These are phyloP conservation scores for Pomatorhinus ruficollis DNA, from an alignment of 2,113 vertebrate genomes.

Conservation along the genomic window DNA sequence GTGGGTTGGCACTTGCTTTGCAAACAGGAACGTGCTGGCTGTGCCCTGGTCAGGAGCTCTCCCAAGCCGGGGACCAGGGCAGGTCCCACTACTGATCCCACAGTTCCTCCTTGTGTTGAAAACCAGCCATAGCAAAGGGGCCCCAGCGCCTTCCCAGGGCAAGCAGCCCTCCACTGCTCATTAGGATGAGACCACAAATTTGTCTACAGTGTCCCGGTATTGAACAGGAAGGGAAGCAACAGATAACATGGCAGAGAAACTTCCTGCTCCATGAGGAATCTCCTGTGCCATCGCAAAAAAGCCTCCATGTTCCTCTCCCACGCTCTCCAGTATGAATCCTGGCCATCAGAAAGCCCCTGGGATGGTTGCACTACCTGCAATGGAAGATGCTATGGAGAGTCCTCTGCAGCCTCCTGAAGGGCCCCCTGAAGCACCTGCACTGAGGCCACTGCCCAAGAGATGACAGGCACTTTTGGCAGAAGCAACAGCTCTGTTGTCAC, in stretches of 20 bases:
- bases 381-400: not conserved
- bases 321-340: not conserved
- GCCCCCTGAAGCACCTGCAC: not conserved
- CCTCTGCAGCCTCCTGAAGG: not conserved
- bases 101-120: not conserved
- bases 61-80: not conserved
- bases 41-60: not conserved
- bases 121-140: not conserved
- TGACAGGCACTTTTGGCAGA: not conserved
- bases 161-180: not conserved
- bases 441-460: fast-evolving
- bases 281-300: not conserved
- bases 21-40: not conserved
- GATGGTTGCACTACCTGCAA: not conserved
- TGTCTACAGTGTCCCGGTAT: not conserved
- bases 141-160: fast-evolving
- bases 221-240: not conserved
- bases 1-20: not conserved
- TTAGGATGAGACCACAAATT: not conserved
- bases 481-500: not conserved
- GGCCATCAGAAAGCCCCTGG: not conserved
- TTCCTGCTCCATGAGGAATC: not conserved
- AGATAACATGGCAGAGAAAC: not conserved
- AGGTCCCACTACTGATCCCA: not conserved
- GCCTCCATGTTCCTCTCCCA: not conserved